A percentile compares a stretch with the other conserved stretches of the same genome.
phyloP scores from a whole-genome alignment of 2,888 invertebrate genomes.

The Hymenopus coronatus region DNA sequence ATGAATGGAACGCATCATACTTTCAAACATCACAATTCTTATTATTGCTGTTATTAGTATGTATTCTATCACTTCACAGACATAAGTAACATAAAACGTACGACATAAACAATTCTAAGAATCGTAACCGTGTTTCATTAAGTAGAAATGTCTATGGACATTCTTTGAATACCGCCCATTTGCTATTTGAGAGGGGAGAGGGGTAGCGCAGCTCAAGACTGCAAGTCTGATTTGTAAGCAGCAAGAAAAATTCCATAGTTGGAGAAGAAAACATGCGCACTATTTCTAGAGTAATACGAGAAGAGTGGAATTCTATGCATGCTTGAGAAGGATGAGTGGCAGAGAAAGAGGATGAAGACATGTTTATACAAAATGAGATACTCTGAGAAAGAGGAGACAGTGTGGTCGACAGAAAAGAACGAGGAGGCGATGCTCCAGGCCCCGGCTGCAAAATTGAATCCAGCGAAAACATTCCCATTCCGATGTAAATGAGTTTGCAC shows the following conservation, averaged over 20 bases:
- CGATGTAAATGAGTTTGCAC: neutral
- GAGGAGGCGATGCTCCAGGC: neutral
- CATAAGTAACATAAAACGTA: too few relatives aligned
- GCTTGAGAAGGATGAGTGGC: neutral
- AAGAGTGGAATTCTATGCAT: neutral
- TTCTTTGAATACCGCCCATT: neutral
- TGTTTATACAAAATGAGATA: neutral
- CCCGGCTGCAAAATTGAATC: neutral
- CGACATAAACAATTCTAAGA: too few relatives aligned
- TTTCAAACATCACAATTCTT: too few relatives aligned
- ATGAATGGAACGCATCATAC: too few relatives aligned
- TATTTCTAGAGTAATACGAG: neutral
- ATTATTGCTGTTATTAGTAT: too few relatives aligned
- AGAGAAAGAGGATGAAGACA: neutral
- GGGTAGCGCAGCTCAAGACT: neutral
- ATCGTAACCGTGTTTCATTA: too few relatives aligned
- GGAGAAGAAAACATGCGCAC: neutral
- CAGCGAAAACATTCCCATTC: neutral
- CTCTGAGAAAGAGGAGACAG: neutral
- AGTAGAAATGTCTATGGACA: neutral
- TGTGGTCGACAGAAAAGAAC: neutral
- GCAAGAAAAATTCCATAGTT: neutral
- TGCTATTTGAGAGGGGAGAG: neutral
- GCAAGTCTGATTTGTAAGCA: neutral
- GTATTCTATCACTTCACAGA: too few relatives aligned